phyloP scores from a whole-genome alignment of 1,140 invertebrate genomes.

The Drosophila sp. region DNA sequence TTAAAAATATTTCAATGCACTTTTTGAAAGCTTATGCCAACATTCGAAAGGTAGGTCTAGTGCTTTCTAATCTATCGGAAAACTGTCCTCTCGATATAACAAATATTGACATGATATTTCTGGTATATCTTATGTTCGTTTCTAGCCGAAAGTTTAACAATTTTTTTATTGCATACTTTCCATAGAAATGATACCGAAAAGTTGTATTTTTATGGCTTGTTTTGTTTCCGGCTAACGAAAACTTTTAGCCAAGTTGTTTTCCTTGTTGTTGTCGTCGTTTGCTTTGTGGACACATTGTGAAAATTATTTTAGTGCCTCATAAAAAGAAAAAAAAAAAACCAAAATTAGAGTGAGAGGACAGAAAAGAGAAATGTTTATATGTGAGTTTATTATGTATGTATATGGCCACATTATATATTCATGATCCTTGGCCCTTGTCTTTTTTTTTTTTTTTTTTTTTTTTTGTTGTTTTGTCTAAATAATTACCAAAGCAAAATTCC shows the following conservation, averaged over 20 bases:
- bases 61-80: too few species aligned
- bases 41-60: too few species aligned
- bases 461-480: conserved; percentile 37
- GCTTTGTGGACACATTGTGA: conserved; percentile 42
- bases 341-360: conserved; percentile 8
- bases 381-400: conserved; percentile 43
- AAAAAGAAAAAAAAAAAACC: conserved; percentile 24
- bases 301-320: conserved; percentile 60
- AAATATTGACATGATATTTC: background rate
- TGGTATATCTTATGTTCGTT: background rate
- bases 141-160: background rate
- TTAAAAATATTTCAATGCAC: too few species aligned
- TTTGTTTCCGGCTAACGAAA: conserved; percentile 36
- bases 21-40: too few species aligned
- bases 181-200: conserved; percentile 19
- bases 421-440: conserved; percentile 36
- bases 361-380: conserved; percentile 20
- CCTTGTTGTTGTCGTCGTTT: conserved; percentile 31
- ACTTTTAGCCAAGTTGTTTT: conserved; percentile 29
- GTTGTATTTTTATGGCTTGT: conserved; percentile 48
- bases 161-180: conserved; percentile 19
- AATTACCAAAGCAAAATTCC: conserved; percentile 38
- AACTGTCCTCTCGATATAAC: too few species aligned
- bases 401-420: conserved; percentile 34
- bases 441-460: conserved; percentile 18